These are phyloP conservation scores for Tenthredo mesomela DNA, from an alignment of 2,888 invertebrate species.

Conservation along the genomic window DNA sequence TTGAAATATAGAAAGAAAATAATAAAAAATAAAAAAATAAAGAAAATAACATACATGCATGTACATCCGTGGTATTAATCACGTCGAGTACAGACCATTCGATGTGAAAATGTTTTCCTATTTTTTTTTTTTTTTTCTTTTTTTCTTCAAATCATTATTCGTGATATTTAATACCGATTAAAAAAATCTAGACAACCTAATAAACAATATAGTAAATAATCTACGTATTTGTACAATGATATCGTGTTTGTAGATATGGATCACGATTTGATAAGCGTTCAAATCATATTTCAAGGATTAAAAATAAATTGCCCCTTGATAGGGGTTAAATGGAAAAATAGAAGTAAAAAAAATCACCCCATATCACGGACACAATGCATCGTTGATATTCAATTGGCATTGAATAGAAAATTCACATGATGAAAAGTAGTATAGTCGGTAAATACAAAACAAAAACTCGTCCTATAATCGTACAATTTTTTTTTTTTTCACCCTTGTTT, in stretches of 20 bases:
- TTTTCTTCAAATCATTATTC: background rate
- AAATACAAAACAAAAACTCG: background rate
- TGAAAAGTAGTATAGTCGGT: background rate
- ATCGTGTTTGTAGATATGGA: background rate
- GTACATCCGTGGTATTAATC: background rate
- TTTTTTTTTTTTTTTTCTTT: background rate
- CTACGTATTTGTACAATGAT: background rate
- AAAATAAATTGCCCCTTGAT: background rate
- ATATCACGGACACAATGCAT: background rate
- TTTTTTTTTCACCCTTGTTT: background rate
- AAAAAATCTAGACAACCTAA: background rate
- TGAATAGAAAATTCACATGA: slow-evolving; percentile 19
- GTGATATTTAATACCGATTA: background rate
- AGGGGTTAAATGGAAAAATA: background rate
- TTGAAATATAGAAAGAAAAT: background rate
- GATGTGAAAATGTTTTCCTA: background rate
- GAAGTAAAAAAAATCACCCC: background rate
- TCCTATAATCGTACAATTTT: background rate
- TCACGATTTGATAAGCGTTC: background rate
- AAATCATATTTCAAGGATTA: background rate
- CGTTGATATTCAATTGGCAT: background rate
- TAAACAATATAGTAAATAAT: background rate
- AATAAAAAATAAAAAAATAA: background rate
- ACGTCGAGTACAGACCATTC: background rate
- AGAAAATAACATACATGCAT: background rate